Evolutionary conservation across 2,888 invertebrate genomes (phyloP).

Genomic region (Torymus texanus): DNA sequence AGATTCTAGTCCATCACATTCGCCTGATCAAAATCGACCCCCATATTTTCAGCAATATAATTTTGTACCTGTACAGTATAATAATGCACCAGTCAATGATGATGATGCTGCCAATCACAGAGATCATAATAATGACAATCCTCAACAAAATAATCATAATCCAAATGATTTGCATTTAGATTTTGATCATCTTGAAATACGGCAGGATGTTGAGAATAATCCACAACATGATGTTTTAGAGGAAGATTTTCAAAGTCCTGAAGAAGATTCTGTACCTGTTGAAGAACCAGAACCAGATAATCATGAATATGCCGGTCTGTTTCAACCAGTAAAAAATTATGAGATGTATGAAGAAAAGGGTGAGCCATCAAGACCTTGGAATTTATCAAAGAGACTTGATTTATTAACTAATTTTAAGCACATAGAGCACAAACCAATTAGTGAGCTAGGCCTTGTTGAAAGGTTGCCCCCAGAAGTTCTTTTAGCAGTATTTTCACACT

Average conservation of each 20-base stretch:
- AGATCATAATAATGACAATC: conserved; percentile 55
- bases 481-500: conserved; percentile 89
- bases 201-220: conserved; percentile 55
- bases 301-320: conserved; percentile 33
- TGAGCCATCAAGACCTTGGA: conserved; percentile 77
- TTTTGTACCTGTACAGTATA: conserved; percentile 40
- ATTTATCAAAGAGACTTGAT: conserved; percentile 79
- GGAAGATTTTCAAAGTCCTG: conserved; percentile 62
- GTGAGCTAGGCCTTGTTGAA: conserved; percentile 81
- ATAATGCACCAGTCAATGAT: conserved; percentile 40
- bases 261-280: conserved; percentile 54
- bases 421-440: conserved; percentile 68
- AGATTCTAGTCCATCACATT: conserved; percentile 57
- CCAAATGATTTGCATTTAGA: conserved; percentile 55
- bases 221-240: conserved; percentile 60
- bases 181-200: conserved; percentile 48
- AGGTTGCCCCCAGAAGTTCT: conserved; percentile 88
- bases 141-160: conserved; percentile 56
- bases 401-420: conserved; percentile 77
- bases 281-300: conserved; percentile 53
- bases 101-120: conserved; percentile 52
- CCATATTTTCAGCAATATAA: conserved; percentile 56
- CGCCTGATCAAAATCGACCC: conserved; percentile 57
- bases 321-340: conserved; percentile 56
- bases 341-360: conserved; percentile 61